Percentiles rank a stretch among this genome's conserved stretches.
Evolutionary conservation across 2,797 vertebrate species (phyloP).

Genomic region (Loriculus beryllinus): DNA sequence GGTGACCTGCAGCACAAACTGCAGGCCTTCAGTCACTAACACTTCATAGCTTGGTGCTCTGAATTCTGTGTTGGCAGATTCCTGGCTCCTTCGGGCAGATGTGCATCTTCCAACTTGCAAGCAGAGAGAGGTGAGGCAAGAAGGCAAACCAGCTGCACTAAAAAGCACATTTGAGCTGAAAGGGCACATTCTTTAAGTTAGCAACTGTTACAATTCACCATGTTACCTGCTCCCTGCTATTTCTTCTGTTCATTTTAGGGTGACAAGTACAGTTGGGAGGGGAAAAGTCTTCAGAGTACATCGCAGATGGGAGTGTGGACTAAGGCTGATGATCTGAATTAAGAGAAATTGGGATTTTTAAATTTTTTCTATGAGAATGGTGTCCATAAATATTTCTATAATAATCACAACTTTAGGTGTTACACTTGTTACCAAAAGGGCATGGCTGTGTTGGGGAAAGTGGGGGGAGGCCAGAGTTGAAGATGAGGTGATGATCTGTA

Average conservation of each 20-base stretch:
- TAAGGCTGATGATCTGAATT: not conserved
- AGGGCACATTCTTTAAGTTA: fast-evolving
- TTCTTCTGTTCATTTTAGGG: not conserved
- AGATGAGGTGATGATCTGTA: not conserved
- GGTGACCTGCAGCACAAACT: not conserved
- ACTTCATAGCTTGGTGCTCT: not conserved
- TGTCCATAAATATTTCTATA: fast-evolving
- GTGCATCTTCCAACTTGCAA: not conserved
- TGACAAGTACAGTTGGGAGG: not conserved
- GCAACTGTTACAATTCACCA: fast-evolving
- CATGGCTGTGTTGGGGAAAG: not conserved
- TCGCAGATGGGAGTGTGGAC: too few relatives aligned
- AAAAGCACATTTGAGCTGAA: not conserved
- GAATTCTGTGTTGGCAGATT: not conserved
- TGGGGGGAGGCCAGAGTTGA: not conserved
- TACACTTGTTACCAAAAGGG: not conserved
- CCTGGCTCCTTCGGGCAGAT: not conserved
- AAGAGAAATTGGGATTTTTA: not conserved
- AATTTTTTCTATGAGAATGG: not conserved
- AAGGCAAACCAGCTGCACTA: not conserved
- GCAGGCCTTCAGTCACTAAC: fast-evolving
- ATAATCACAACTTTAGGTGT: not conserved
- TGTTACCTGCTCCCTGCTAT: not conserved
- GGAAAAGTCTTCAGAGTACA: not conserved
- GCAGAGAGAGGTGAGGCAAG: not conserved